A percentile compares a stretch with the other conserved stretches of the same genome.
These are phyloP conservation scores for Acrossocheilus fasciatus DNA, from an alignment of 2,797 vertebrate species.

Conservation along the genomic window DNA sequence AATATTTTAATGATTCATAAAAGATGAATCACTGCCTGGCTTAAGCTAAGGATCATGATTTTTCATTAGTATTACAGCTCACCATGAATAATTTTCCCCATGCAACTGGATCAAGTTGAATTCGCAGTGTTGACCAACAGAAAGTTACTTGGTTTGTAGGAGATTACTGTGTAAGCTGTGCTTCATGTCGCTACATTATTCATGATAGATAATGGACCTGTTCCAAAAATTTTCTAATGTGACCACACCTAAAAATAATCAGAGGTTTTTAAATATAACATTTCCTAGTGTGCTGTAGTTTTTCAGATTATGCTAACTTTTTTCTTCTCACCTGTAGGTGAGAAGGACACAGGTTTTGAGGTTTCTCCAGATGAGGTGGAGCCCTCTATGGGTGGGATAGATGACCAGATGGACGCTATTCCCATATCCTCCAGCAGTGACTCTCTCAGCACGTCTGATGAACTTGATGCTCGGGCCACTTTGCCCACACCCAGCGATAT, in stretches of 20 bases:
- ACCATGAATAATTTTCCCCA: background rate
- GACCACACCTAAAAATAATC: background rate
- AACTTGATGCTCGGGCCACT: conserved; percentile 81
- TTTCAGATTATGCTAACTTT: background rate
- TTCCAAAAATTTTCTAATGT: background rate
- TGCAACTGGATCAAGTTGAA: background rate
- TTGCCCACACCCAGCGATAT: conserved; percentile 93
- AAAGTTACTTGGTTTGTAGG: background rate
- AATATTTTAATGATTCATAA: background rate
- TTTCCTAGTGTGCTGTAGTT: background rate
- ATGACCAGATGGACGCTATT: conserved; percentile 82
- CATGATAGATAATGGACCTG: background rate
- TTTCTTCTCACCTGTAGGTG: conserved; percentile 70
- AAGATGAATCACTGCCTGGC: background rate
- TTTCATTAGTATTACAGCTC: background rate
- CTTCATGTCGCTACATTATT: background rate
- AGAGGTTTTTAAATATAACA: background rate
- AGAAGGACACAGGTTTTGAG: conserved; percentile 85
- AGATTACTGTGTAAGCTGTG: background rate
- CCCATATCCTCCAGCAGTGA: conserved; percentile 81
- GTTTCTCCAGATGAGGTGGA: conserved; percentile 74
- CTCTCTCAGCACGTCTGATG: conserved; percentile 71
- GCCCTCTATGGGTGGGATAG: conserved; percentile 53
- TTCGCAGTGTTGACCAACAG: background rate
- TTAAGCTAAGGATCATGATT: background rate